Percentiles rank a stretch among this genome's conserved stretches.
Evolutionary conservation across 2,888 invertebrate species (phyloP).

Genomic region (Deilephila porcellus): DNA sequence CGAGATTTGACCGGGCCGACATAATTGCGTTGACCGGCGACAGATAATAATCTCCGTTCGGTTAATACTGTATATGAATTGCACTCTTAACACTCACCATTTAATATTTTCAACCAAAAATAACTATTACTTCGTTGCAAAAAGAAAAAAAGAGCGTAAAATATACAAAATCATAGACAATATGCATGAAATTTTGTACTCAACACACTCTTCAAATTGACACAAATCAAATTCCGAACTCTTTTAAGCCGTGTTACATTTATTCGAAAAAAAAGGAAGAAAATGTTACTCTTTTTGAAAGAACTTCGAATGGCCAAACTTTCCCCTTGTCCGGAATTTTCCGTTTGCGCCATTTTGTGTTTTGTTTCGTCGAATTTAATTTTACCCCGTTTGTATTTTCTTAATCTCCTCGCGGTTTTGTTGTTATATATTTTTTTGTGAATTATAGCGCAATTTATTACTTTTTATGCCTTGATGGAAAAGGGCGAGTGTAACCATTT

Average conservation of each 20-base stretch:
- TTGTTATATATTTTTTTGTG: not conserved
- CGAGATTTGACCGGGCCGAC: too few species aligned
- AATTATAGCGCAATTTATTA: conserved; percentile 2
- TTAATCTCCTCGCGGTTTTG: conserved; percentile 10
- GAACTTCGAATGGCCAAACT: conserved; percentile 16
- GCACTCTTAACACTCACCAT: too few species aligned
- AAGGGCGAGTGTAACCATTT: not conserved
- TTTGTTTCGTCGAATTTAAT: conserved; percentile 29
- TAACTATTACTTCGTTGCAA: too few species aligned
- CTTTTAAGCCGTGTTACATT: conserved; percentile 13
- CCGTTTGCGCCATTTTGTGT: conserved; percentile 20
- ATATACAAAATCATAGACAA: not conserved
- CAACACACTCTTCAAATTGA: not conserved
- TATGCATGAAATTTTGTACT: not conserved
- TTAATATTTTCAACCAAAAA: too few species aligned
- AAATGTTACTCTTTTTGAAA: conserved; percentile 15
- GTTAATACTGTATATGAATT: too few species aligned
- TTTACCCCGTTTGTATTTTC: conserved; percentile 24
- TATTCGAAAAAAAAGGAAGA: not conserved
- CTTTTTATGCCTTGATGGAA: not conserved
- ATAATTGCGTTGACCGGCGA: too few species aligned
- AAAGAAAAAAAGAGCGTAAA: too few species aligned
- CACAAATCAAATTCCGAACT: not conserved
- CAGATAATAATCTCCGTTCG: too few species aligned
- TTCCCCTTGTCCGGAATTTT: conserved; percentile 1